Evolutionary conservation across 1,140 invertebrate genomes (phyloP).

Genomic region (Brachionus koreanus): DNA sequence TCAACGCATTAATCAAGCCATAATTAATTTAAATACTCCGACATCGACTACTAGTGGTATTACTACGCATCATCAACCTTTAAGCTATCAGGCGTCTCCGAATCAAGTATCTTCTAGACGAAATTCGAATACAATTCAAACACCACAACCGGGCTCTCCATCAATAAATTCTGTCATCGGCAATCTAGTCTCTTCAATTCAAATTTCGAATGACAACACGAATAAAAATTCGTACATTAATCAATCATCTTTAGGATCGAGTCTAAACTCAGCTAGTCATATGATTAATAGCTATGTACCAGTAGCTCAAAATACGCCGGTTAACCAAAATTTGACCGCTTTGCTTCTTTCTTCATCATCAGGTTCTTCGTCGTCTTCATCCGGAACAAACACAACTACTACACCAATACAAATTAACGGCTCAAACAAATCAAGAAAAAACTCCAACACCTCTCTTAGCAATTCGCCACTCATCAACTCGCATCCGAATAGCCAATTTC

Average conservation of each 20-base stretch:
- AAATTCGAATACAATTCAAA: constrained; percentile 23
- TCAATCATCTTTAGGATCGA: constrained; percentile 18
- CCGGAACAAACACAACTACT: constrained; percentile 12
- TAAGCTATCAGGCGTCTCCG: not conserved
- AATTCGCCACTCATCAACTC: constrained; percentile 1
- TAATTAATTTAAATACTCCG: constrained; percentile 31
- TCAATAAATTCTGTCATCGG: constrained; percentile 18
- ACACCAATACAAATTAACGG: constrained; percentile 24
- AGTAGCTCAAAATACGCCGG: constrained; percentile 13
- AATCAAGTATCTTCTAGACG: not conserved
- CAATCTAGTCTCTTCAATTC: constrained; percentile 17
- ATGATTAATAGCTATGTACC: constrained; percentile 11
- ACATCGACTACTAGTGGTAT: constrained; percentile 9
- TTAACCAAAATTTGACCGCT: constrained; percentile 23
- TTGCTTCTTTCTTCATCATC: constrained; percentile 25
- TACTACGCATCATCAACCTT: not conserved
- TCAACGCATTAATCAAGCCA: constrained; percentile 26
- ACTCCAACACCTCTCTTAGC: constrained; percentile 6
- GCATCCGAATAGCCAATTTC: not conserved
- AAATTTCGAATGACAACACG: constrained; percentile 8
- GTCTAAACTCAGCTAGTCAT: constrained; percentile 34
- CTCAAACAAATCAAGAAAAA: constrained; percentile 28
- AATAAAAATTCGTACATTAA: not conserved
- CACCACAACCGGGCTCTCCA: not conserved
- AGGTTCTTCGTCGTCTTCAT: not conserved